Percentiles rank a stretch among this genome's conserved stretches.
Conservation (phyloP, 2,113 vertebrate species). For the Notarius quadriscutis region DNA sequence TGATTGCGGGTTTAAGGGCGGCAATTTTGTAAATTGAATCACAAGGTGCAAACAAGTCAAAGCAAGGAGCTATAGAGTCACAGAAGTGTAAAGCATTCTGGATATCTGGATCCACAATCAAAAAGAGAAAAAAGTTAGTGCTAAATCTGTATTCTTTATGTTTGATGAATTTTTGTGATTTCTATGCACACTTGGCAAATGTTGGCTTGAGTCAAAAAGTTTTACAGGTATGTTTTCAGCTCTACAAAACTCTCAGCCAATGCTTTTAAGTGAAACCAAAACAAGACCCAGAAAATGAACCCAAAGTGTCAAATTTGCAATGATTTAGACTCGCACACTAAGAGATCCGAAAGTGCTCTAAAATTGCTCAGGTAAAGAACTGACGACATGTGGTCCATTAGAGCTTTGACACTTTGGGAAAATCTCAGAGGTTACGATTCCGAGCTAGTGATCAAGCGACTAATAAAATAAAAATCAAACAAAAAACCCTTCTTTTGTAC, state of each 20-base stretch:
- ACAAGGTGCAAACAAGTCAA: too few relatives aligned
- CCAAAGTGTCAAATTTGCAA: not conserved
- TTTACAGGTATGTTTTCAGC: not conserved
- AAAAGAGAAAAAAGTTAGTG: not conserved
- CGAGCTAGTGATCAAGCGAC: not conserved
- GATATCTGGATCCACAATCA: too few relatives aligned
- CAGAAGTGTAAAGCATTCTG: too few relatives aligned
- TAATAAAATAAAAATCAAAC: not conserved
- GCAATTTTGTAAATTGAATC: too few relatives aligned
- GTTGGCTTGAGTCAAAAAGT: too few relatives aligned
- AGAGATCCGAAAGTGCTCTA: not conserved
- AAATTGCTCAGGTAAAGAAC: not conserved
- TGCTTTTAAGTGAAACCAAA: too few relatives aligned
- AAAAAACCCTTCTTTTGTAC: not conserved
- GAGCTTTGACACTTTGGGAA: not conserved
- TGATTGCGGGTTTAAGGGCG: too few relatives aligned
- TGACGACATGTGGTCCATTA: not conserved
- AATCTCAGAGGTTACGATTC: not conserved
- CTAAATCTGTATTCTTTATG: not conserved
- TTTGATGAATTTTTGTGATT: not conserved
- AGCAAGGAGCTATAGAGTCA: too few relatives aligned
- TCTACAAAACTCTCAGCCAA: not conserved
- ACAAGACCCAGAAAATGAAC: not conserved
- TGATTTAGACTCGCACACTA: not conserved
- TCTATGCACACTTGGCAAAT: not conserved